Evolutionary conservation across 1,140 invertebrate species (phyloP).

Genomic region (Neodiprion virginianus): DNA sequence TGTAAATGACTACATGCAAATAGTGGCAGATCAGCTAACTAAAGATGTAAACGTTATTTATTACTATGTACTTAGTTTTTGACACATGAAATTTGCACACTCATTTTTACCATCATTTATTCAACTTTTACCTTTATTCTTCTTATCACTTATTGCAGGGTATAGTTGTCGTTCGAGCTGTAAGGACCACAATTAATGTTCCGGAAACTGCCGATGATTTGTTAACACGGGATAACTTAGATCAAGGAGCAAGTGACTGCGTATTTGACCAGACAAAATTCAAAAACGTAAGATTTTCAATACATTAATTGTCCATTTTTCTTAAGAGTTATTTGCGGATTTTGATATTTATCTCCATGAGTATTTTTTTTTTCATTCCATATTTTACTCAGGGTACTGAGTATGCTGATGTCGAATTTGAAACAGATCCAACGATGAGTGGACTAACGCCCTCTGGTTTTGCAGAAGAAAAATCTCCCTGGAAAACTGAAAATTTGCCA

Average conservation of each 20-base stretch:
- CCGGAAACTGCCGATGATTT: background rate
- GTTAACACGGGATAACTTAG: background rate
- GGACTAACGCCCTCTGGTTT: too few relatives aligned
- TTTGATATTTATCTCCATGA: too few relatives aligned
- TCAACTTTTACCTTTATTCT: background rate
- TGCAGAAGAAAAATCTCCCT: too few relatives aligned
- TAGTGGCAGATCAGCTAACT: constrained; percentile 1
- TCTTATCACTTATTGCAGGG: background rate
- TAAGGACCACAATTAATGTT: background rate
- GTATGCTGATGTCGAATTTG: too few relatives aligned
- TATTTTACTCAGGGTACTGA: too few relatives aligned
- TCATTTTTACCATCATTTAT: background rate
- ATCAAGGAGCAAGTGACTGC: background rate
- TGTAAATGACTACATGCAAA: constrained; percentile 1
- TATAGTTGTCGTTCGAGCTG: background rate
- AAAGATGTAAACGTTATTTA: background rate
- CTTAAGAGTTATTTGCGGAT: too few relatives aligned
- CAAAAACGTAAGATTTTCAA: background rate
- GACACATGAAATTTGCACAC: background rate
- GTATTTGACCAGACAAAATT: background rate
- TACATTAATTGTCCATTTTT: too few relatives aligned
- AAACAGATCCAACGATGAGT: too few relatives aligned
- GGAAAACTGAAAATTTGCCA: too few relatives aligned
- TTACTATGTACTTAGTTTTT: too few relatives aligned
- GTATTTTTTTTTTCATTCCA: too few relatives aligned